Evolutionary conservation across 2,113 vertebrate genomes (phyloP).

Genomic region (Lanius ludovicianus): DNA sequence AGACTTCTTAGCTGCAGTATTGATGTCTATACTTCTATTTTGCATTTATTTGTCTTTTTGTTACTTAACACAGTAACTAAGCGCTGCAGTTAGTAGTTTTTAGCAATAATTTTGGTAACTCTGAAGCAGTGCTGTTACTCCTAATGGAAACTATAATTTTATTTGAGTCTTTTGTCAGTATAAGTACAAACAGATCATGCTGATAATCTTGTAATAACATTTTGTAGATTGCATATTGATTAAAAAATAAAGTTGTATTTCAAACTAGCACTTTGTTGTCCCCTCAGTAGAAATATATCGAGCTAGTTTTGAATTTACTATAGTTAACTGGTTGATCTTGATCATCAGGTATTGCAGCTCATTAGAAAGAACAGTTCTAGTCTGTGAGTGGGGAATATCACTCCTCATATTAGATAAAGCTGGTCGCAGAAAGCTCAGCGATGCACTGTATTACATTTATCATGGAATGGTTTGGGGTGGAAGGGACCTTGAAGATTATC

Average conservation of each 20-base stretch:
- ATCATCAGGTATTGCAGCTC: background rate
- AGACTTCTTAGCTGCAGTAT: background rate
- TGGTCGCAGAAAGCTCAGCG: background rate
- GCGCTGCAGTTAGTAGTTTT: slow-evolving; percentile 15
- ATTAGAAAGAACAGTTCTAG: background rate
- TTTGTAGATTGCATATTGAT: slow-evolving; percentile 77
- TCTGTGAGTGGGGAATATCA: background rate
- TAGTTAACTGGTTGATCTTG: background rate
- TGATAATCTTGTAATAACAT: slow-evolving; percentile 73
- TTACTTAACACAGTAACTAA: slow-evolving; percentile 12
- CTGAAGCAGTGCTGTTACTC: slow-evolving; percentile 44
- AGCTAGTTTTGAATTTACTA: background rate
- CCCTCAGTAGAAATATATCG: background rate
- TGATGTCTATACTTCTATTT: background rate
- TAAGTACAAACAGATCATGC: slow-evolving; percentile 50
- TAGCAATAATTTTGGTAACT: slow-evolving; percentile 40
- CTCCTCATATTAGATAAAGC: background rate
- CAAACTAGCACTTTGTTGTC: slow-evolving; percentile 46
- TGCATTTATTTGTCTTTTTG: background rate
- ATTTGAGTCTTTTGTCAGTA: slow-evolving; percentile 34
- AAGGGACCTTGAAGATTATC: background rate
- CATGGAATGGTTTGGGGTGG: background rate
- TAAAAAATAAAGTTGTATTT: slow-evolving; percentile 78
- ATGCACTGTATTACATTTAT: background rate
- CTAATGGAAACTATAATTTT: slow-evolving; percentile 66